Evolutionary conservation across 2,113 vertebrate genomes (phyloP).

Genomic region (Phaethornis superciliosus): DNA sequence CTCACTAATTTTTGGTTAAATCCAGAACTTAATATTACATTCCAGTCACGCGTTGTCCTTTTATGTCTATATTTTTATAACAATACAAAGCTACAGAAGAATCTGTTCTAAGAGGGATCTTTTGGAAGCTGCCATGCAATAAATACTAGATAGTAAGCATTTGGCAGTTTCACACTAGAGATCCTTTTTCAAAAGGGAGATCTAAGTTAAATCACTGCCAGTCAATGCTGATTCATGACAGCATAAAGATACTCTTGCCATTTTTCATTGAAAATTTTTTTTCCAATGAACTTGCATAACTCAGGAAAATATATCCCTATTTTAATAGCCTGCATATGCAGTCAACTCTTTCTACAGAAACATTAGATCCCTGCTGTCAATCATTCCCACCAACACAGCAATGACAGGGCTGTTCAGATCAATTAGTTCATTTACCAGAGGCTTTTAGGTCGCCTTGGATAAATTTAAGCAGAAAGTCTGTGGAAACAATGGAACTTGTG

Average conservation of each 20-base stretch:
- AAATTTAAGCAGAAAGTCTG: neutral
- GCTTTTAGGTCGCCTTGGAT: neutral
- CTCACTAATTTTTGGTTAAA: neutral
- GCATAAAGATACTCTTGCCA: neutral
- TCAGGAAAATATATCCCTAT: neutral
- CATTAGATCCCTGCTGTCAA: neutral
- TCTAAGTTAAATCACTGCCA: neutral
- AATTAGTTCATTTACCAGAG: neutral
- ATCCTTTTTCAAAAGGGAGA: neutral
- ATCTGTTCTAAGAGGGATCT: neutral
- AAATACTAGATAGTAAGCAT: neutral
- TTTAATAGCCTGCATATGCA: neutral
- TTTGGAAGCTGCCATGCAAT: neutral
- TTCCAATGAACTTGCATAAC: neutral
- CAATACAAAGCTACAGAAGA: neutral
- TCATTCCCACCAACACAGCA: neutral
- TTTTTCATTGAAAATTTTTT: neutral
- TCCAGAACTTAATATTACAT: neutral
- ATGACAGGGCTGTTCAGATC: neutral
- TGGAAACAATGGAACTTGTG: neutral
- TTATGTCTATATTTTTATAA: neutral
- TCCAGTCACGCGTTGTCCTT: neutral
- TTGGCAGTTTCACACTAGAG: neutral
- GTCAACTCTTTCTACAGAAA: neutral
- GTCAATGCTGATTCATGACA: neutral